Base-by-base conservation (phyloP, 2,888 invertebrate species). In the Fragum sueziense region DNA sequence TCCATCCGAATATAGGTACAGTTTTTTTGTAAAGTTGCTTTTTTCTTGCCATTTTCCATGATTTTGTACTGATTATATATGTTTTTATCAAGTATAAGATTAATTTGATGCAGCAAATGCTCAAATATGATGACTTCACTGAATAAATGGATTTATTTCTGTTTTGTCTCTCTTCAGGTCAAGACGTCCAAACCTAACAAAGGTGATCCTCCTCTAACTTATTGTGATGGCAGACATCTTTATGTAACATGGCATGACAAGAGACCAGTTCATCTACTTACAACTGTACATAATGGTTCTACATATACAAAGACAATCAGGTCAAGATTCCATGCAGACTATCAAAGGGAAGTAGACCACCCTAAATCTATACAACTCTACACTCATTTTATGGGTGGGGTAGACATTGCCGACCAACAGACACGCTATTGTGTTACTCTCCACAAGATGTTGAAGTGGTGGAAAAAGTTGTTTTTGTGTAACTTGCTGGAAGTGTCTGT, bases 391-490 rank as follows among this genome's bases (percentile, higher is more conserved):
- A 76, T 76, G 76, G 76, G 76, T 37, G 68, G 72, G 25, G 76
- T 76, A 37, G 59, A 72, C 37, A 52, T 76, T 41, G 76, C 76
- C 9, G 76, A 76, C 29, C 76, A 72, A 68, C 59, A 76, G 31
- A 71, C 68, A 20, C 33, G 25, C 9, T 57, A 76, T 17, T 72
- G 72, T 76, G 67, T n/a, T 14, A 14, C 34, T 7, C 25, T 72
- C 0, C 68, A 76, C 41, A 57, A 33, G 14, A 70, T 70, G 65
- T 25, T 76, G 2, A 80, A 80, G 51, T 80, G 80, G 80, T 80
- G 80, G 77, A 77, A 80, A 37, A 80, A 79, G 33, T 7, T 74
- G 17, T 47, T 79, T 1, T 22, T 80, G 1, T 80, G 76, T 59
- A 70, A 77, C 47, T 33, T 77, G 11, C 29, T 80, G 11, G 77